These are phyloP conservation scores for Bombus sylvicola DNA, from an alignment of 1,140 invertebrate species.

Conservation along the genomic window DNA sequence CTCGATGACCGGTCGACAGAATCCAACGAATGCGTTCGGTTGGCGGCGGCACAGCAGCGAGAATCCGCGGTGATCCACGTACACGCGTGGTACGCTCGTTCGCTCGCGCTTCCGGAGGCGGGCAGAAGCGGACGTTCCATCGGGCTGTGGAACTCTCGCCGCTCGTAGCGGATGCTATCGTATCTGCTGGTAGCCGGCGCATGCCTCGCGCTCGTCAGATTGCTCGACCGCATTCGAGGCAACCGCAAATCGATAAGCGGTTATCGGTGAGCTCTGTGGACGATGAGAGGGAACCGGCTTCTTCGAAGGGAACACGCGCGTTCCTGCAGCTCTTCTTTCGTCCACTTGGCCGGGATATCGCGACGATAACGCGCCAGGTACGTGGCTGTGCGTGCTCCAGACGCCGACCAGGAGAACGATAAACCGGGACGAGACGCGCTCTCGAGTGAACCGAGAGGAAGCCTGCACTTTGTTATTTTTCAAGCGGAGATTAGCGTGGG, in stretches of 20 bases:
- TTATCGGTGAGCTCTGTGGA: constrained; percentile 45
- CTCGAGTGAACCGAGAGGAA: background rate
- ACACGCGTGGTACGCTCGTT: constrained; percentile 7
- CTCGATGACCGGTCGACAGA: background rate
- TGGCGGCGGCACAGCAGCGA: background rate
- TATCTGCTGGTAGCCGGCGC: constrained; percentile 62
- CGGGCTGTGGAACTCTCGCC: constrained; percentile 58
- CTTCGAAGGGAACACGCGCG: constrained; percentile 16
- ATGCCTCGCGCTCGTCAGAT: constrained; percentile 74
- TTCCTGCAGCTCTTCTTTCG: constrained; percentile 27
- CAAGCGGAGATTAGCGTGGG: background rate
- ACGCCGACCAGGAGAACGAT: constrained; percentile 2
- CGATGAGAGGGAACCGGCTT: constrained; percentile 13
- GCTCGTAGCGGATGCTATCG: constrained; percentile 63
- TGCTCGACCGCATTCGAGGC: constrained; percentile 75
- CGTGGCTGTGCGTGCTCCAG: constrained; percentile 20
- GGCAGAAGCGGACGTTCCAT: constrained; percentile 31
- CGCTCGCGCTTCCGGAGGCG: constrained; percentile 32
- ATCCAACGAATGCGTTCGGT: constrained; percentile 22
- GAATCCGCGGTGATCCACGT: constrained; percentile 20
- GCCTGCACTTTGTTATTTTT: constrained; percentile 26
- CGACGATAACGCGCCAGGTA: constrained; percentile 60
- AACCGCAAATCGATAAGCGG: constrained; percentile 75
- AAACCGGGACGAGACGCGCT: background rate
- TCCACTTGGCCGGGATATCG: constrained; percentile 39